Percentiles rank a stretch among this genome's conserved stretches.
phyloP scores from a whole-genome alignment of 2,888 invertebrate species.

The Eubasilissa splendida region DNA sequence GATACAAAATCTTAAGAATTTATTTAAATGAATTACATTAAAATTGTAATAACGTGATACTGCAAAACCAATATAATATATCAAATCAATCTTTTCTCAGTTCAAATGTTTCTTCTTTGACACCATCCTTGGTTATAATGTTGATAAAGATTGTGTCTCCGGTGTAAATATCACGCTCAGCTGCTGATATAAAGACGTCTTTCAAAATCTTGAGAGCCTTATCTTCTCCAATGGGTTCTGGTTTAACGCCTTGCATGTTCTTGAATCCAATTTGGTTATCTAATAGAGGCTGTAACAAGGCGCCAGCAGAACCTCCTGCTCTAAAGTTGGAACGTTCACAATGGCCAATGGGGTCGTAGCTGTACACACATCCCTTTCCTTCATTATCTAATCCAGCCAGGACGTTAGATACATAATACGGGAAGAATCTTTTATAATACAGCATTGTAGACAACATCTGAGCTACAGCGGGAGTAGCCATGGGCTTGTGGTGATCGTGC shows the following conservation, averaged over 20 bases:
- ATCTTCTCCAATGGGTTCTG: slow-evolving; percentile 80
- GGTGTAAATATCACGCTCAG: slow-evolving; percentile 97
- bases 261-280: slow-evolving; percentile 96
- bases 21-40: slow-evolving; percentile 23
- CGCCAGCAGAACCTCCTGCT: slow-evolving; percentile 93
- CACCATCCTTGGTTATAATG: slow-evolving; percentile 90
- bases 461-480: slow-evolving; percentile 93
- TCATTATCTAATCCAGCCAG: slow-evolving; percentile 94
- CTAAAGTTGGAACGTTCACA: slow-evolving; percentile 88
- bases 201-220: slow-evolving; percentile 89
- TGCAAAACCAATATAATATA: slow-evolving; percentile 3
- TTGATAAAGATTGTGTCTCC: slow-evolving; percentile 92
- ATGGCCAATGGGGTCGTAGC: slow-evolving; percentile 98
- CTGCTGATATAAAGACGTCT: slow-evolving; percentile 97
- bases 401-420: slow-evolving; percentile 96
- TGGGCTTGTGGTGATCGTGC: slow-evolving; percentile 93
- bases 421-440: slow-evolving; percentile 98
- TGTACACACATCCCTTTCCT: slow-evolving; percentile 95
- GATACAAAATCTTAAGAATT: slow-evolving; percentile 12
- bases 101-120: slow-evolving; percentile 81
- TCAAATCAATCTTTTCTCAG: slow-evolving; percentile 87
- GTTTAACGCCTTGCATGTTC: slow-evolving; percentile 84
- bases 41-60: neutral
- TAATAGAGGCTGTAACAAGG: slow-evolving; percentile 92
- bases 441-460: slow-evolving; percentile 97